These are phyloP conservation scores for Escarpia spicata DNA, from an alignment of 2,888 invertebrate genomes.

Conservation along the genomic window DNA sequence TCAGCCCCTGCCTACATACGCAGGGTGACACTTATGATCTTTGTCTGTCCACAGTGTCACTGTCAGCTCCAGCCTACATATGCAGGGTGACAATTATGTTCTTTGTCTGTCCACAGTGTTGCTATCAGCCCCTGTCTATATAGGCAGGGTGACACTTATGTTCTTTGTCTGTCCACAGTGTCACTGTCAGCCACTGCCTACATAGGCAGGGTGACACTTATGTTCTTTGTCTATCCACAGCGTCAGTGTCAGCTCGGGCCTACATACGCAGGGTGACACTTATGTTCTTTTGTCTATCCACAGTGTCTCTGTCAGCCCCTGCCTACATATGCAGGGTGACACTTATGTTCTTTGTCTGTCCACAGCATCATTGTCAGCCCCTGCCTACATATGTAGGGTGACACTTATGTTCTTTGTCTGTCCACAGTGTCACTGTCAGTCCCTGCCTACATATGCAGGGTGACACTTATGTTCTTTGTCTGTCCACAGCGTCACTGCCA, in stretches of 20 bases:
- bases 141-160: conserved; percentile 47
- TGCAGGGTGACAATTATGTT: conserved; percentile 50
- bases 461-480: conserved; percentile 47
- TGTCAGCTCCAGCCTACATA: conserved; percentile 48
- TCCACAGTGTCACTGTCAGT: conserved; percentile 38
- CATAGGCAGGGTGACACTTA: conserved; percentile 47
- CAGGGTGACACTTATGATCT: conserved; percentile 48
- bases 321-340: conserved; percentile 45
- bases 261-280: conserved; percentile 48
- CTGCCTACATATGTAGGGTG: conserved; percentile 47
- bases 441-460: conserved; percentile 48
- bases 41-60: conserved; percentile 35
- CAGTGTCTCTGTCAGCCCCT: conserved; percentile 44
- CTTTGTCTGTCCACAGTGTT: conserved; percentile 35
- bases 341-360: conserved; percentile 47
- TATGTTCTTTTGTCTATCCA: conserved; percentile 44
- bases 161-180: conserved; percentile 42
- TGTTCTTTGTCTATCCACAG: conserved; percentile 43
- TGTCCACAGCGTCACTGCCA: conserved; percentile 31
- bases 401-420: conserved; percentile 48
- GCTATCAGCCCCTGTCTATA: conserved; percentile 48
- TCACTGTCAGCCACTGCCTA: conserved; percentile 47
- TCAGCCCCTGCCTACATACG: conserved; percentile 49
- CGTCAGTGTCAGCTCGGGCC: conserved; percentile 45
- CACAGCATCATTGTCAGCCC: conserved; percentile 41